These are phyloP conservation scores for Propithecus perrieri DNA, from an alignment of 2,797 vertebrate genomes.

Conservation along the genomic window DNA sequence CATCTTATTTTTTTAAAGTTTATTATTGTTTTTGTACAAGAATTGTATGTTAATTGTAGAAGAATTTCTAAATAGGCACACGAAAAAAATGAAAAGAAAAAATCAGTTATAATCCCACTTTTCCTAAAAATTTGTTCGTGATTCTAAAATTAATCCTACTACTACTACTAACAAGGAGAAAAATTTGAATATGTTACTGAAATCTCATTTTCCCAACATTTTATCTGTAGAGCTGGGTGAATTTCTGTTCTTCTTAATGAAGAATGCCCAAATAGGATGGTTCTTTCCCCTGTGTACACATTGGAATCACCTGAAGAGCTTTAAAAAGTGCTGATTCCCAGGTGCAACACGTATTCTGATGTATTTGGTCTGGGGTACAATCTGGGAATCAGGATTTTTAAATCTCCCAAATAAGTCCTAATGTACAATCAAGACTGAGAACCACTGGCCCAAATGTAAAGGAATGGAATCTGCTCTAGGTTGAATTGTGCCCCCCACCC, in stretches of 20 bases:
- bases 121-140: neutral
- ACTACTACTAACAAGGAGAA: neutral
- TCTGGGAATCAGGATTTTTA: neutral
- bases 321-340: neutral
- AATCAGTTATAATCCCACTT: neutral
- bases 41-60: slow-evolving; percentile 1
- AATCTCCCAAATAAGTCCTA: neutral
- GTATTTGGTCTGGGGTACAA: neutral
- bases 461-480: neutral
- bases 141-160: slow-evolving; percentile 27
- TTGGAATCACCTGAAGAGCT: neutral
- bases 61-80: neutral
- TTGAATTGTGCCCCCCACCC: neutral
- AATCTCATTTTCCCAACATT: neutral
- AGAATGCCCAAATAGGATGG: neutral
- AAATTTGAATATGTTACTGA: neutral
- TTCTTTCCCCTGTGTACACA: neutral
- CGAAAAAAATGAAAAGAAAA: neutral
- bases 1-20: neutral
- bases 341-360: neutral
- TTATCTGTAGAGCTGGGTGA: neutral
- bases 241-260: neutral
- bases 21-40: slow-evolving; percentile 4
- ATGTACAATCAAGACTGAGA: neutral
- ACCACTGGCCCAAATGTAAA: neutral